Conservation (phyloP, 2,797 vertebrate genomes). For the Balearica regulorum region DNA sequence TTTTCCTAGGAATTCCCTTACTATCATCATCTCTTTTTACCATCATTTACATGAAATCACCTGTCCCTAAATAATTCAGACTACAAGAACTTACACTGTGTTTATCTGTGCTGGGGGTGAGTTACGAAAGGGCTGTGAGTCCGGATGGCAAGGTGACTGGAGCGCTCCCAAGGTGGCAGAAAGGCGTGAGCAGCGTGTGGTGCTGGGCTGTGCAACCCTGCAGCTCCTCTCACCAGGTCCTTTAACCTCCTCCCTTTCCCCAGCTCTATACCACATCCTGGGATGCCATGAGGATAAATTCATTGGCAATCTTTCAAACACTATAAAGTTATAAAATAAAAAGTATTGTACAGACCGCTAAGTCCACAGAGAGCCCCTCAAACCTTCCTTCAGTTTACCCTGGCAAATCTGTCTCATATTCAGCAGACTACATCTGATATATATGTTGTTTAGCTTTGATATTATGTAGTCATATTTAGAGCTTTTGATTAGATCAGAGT, state of each 20-base stretch:
- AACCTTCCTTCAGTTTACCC: neutral
- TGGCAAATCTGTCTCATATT: neutral
- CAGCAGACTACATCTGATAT: neutral
- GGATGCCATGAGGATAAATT: neutral
- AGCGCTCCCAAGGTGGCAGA: rapidly evolving
- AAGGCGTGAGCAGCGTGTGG: rapidly evolving
- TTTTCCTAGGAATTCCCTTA: neutral
- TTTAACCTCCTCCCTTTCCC: neutral
- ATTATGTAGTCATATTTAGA: neutral
- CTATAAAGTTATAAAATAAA: neutral
- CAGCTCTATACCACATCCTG: neutral
- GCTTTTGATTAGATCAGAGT: neutral
- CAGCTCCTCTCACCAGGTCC: neutral
- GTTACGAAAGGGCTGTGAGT: neutral
- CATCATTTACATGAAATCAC: neutral
- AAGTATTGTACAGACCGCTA: neutral
- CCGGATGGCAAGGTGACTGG: neutral
- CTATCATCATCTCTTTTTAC: no score
- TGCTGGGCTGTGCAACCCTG: rapidly evolving
- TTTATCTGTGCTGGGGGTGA: neutral
- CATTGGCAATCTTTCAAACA: neutral
- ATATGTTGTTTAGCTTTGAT: neutral
- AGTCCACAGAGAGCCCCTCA: neutral
- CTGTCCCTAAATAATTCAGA: neutral
- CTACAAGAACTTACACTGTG: neutral